Conservation (phyloP, 2,888 invertebrate genomes). For the Ectemnius continuus region DNA sequence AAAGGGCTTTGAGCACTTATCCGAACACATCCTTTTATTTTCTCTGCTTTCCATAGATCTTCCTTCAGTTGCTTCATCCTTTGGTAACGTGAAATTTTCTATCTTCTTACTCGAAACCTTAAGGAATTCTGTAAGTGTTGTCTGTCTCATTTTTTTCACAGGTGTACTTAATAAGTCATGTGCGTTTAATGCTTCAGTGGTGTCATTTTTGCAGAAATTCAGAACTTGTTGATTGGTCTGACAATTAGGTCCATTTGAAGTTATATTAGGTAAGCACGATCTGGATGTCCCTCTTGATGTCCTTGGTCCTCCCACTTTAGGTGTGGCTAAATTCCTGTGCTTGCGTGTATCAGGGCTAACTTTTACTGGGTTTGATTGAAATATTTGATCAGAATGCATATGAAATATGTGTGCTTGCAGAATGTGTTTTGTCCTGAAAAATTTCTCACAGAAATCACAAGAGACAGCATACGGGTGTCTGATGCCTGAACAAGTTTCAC, state of each 20-base stretch:
- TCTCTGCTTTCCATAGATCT: background rate
- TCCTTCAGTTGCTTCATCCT: background rate
- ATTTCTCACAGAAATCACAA: slow-evolving; percentile 42
- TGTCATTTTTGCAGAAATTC: background rate
- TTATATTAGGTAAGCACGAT: no score
- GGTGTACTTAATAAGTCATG: background rate
- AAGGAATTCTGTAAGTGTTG: slow-evolving; percentile 44
- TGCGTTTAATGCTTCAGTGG: background rate
- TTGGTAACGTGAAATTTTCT: background rate
- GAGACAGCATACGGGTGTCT: no score
- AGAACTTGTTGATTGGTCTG: no score
- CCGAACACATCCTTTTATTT: background rate
- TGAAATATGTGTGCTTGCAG: slow-evolving; percentile 56
- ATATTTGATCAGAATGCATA: slow-evolving; percentile 18
- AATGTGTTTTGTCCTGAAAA: background rate
- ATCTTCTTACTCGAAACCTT: background rate
- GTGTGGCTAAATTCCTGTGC: no score
- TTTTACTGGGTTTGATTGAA: background rate
- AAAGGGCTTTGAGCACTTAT: slow-evolving; percentile 31
- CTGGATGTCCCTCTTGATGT: no score
- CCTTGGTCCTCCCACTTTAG: no score
- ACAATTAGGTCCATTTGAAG: no score
- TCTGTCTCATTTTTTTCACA: slow-evolving; percentile 41
- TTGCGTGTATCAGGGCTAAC: background rate
- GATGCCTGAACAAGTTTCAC: no score